These are phyloP conservation scores for Sinohyriopsis cumingii DNA, from an alignment of 2,888 invertebrate species.

Conservation along the genomic window DNA sequence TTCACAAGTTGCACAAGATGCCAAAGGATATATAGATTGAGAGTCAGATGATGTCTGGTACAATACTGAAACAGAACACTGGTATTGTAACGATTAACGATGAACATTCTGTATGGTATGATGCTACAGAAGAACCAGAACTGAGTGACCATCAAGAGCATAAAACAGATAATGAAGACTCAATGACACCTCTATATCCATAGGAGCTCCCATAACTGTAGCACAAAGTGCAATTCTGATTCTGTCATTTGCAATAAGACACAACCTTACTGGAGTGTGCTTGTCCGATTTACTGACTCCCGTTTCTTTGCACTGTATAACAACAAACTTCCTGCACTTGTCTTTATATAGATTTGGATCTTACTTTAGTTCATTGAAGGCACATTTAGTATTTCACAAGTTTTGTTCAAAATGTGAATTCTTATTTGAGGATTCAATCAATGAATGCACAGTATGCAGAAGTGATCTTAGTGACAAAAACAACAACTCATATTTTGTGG, in stretches of 20 bases:
- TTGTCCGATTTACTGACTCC: constrained; percentile 21
- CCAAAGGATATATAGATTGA: too few species aligned
- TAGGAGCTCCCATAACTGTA: constrained; percentile 14
- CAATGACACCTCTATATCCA: constrained; percentile 10
- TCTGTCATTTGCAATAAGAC: constrained; percentile 19
- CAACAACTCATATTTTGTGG: constrained; percentile 25
- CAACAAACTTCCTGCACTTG: constrained; percentile 10
- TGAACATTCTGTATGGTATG: too few species aligned
- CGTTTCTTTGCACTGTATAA: constrained; percentile 17
- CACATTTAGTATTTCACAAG: constrained; percentile 16
- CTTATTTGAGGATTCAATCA: not conserved
- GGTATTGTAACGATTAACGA: too few species aligned
- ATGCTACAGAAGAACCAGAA: too few species aligned
- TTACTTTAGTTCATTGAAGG: constrained; percentile 19
- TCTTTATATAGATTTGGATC: constrained; percentile 21
- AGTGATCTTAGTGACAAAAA: constrained; percentile 5
- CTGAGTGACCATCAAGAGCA: too few species aligned
- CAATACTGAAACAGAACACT: too few species aligned
- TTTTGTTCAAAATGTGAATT: constrained; percentile 24
- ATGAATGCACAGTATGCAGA: constrained; percentile 13
- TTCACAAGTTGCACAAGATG: too few species aligned
- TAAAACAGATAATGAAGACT: too few species aligned
- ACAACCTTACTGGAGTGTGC: constrained; percentile 26
- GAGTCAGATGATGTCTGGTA: too few species aligned
- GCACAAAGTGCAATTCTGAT: constrained; percentile 23